A percentile compares a stretch with the other conserved stretches of the same genome.
Conservation (phyloP, 2,888 invertebrate species). For the Nymphalis urticae region DNA sequence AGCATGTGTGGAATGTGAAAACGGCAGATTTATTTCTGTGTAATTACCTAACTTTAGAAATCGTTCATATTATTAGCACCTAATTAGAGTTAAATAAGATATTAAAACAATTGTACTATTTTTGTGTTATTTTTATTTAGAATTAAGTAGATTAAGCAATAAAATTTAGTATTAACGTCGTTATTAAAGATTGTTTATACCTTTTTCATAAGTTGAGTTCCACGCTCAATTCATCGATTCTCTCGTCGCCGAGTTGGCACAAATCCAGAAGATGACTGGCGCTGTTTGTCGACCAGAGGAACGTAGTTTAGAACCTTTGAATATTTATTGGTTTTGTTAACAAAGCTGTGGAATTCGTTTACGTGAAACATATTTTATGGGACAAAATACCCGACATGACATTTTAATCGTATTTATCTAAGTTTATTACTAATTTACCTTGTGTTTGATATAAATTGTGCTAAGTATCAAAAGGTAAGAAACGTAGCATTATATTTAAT, state of each 20-base stretch:
- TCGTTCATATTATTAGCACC: not conserved
- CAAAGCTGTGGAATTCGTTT: conserved; percentile 9
- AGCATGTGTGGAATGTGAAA: no score
- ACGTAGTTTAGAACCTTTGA: conserved; percentile 32
- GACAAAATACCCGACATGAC: not conserved
- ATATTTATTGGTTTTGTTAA: conserved; percentile 27
- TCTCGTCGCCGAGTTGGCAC: conserved; percentile 30
- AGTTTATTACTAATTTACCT: not conserved
- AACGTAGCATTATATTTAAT: not conserved
- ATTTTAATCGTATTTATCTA: not conserved
- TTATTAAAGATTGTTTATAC: not conserved
- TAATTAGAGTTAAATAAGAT: conserved; percentile 2
- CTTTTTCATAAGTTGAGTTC: conserved; percentile 11
- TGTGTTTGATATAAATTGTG: not conserved
- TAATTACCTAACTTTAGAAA: no score
- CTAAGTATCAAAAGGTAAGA: not conserved
- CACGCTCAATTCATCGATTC: conserved; percentile 31
- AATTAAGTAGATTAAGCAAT: not conserved
- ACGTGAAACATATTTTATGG: not conserved
- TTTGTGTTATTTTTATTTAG: not conserved
- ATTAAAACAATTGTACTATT: not conserved
- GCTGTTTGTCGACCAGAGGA: conserved; percentile 31
- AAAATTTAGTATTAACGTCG: not conserved
- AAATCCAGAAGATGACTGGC: conserved; percentile 33
- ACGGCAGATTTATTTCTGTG: no score